These are phyloP conservation scores for Dryococelus australis DNA, from an alignment of 2,888 invertebrate species.

Conservation along the genomic window DNA sequence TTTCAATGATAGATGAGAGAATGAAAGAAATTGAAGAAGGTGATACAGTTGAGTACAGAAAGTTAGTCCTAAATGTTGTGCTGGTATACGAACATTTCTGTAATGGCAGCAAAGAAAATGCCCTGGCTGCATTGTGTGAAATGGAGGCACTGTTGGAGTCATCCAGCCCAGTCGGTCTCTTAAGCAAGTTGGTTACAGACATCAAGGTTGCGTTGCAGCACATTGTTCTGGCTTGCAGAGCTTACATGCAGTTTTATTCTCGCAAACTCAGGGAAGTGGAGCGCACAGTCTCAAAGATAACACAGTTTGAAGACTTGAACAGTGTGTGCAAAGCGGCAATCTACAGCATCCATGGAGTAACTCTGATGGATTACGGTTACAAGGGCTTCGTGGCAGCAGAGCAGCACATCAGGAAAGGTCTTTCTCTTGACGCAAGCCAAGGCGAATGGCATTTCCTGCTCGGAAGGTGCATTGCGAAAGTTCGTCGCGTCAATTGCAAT, in stretches of 20 bases:
- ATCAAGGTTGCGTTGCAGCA: slow-evolving; percentile 26
- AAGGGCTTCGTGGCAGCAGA: slow-evolving; percentile 30
- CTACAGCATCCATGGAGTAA: slow-evolving; percentile 27
- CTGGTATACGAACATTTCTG: slow-evolving; percentile 35
- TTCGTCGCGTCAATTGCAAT: slow-evolving; percentile 28
- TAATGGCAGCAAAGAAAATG: neutral
- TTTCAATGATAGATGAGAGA: neutral
- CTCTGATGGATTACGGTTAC: slow-evolving; percentile 34
- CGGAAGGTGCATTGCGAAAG: slow-evolving; percentile 34
- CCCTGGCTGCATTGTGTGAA: slow-evolving; percentile 7
- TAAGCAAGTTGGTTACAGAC: neutral
- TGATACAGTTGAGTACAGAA: slow-evolving; percentile 26
- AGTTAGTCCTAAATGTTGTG: slow-evolving; percentile 17
- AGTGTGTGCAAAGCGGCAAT: slow-evolving; percentile 28
- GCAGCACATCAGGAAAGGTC: slow-evolving; percentile 24
- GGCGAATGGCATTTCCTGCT: slow-evolving; percentile 37
- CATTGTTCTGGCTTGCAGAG: slow-evolving; percentile 31
- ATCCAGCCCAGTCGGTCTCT: neutral
- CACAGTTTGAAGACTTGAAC: slow-evolving; percentile 13
- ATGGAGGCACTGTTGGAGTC: slow-evolving; percentile 21
- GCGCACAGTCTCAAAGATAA: neutral
- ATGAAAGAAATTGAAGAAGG: slow-evolving; percentile 31
- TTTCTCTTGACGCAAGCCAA: slow-evolving; percentile 28
- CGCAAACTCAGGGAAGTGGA: neutral
- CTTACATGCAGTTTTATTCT: slow-evolving; percentile 11